A percentile compares a stretch with the other conserved stretches of the same genome.
phyloP scores from a whole-genome alignment of 2,113 vertebrate species.

The Marmota flaviventris region DNA sequence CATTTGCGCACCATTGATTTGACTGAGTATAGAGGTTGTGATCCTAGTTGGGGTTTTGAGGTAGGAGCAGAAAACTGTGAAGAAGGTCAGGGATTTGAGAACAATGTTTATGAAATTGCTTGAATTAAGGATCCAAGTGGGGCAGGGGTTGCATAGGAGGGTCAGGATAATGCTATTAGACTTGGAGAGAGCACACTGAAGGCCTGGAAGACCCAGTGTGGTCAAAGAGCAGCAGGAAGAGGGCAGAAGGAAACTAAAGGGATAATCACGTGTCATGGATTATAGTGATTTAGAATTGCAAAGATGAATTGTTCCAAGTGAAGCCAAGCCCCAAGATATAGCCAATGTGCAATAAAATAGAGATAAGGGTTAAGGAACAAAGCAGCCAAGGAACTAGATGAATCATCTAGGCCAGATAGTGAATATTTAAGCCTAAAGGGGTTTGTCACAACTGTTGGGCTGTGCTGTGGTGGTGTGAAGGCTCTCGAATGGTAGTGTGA shows the following conservation, averaged over 20 bases:
- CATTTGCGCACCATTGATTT: neutral
- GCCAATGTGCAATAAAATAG: neutral
- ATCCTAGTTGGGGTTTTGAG: conserved; percentile 36
- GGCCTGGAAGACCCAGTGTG: neutral
- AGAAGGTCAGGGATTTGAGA: neutral
- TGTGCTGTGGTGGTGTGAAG: neutral
- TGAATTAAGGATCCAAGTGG: neutral
- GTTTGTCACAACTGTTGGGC: neutral
- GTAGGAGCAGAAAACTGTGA: neutral
- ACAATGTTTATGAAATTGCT: neutral
- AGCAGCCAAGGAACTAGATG: neutral
- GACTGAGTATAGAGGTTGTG: neutral
- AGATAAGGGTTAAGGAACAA: neutral
- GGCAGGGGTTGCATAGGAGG: neutral
- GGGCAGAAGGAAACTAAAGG: neutral
- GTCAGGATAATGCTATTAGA: neutral
- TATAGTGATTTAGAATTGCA: neutral
- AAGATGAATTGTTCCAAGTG: neutral
- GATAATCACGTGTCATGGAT: neutral
- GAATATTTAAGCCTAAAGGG: neutral
- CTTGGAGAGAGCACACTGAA: neutral
- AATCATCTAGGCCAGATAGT: neutral
- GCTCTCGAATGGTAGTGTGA: neutral
- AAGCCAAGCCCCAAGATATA: neutral
- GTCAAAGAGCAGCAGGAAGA: conserved; percentile 26